phyloP scores from a whole-genome alignment of 2,113 vertebrate genomes.

The Pelecanoides urinatrix region DNA sequence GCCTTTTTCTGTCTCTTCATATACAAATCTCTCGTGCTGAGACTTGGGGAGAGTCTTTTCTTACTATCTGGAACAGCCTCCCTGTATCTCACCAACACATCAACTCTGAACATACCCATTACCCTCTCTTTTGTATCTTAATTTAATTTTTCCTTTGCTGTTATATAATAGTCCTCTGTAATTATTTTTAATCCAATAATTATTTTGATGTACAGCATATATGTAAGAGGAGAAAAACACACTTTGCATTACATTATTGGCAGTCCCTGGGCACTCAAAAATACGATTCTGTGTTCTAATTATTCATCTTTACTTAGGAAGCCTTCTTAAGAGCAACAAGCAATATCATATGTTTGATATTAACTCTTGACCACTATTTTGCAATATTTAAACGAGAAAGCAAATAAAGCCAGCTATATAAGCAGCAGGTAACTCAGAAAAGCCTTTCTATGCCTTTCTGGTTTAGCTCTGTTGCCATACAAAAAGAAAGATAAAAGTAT shows the following conservation, averaged over 20 bases:
- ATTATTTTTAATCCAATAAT: neutral
- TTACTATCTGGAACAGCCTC: neutral
- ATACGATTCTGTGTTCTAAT: neutral
- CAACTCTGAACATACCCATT: neutral
- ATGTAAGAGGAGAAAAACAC: neutral
- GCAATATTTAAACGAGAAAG: slow-evolving; percentile 19
- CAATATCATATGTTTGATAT: neutral
- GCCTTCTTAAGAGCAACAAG: neutral
- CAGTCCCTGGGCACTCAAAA: neutral
- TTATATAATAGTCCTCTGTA: neutral
- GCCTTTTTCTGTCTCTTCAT: neutral
- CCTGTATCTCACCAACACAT: accelerated
- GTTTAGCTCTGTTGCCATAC: neutral
- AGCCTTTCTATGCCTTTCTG: neutral
- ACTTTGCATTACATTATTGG: neutral
- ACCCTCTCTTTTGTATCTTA: neutral
- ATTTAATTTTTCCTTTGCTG: neutral
- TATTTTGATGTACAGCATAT: neutral
- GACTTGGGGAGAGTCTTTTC: neutral
- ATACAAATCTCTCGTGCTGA: neutral
- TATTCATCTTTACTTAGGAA: neutral
- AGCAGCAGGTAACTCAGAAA: neutral
- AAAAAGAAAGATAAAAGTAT: neutral
- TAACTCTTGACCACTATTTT: slow-evolving; percentile 7
- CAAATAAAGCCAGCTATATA: slow-evolving; percentile 25